These are phyloP conservation scores for Chelonoidis abingdonii DNA, from an alignment of 2,113 vertebrate genomes.

Conservation along the genomic window DNA sequence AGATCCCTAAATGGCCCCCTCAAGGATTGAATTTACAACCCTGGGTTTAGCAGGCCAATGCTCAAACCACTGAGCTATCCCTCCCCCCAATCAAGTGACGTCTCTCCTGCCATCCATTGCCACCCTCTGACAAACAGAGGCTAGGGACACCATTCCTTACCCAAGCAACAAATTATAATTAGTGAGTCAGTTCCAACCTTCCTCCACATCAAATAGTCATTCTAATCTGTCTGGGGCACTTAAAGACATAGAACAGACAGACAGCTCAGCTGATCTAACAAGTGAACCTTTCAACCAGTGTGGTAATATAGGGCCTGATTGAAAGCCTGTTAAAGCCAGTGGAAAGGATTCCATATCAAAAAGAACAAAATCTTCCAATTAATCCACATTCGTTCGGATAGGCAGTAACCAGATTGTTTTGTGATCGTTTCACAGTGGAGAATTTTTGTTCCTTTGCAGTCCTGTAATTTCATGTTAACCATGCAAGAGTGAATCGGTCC, in stretches of 20 bases:
- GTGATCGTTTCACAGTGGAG: not conserved
- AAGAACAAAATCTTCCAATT: not conserved
- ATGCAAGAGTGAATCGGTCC: not conserved
- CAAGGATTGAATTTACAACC: too few species aligned
- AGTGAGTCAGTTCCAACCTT: not conserved
- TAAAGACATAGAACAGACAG: not conserved
- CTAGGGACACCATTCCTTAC: too few species aligned
- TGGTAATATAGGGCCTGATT: not conserved
- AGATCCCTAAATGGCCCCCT: too few species aligned
- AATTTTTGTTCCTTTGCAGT: not conserved
- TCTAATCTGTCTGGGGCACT: not conserved
- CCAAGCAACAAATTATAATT: not conserved
- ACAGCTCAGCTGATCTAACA: not conserved
- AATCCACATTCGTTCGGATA: not conserved
- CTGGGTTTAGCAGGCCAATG: too few species aligned
- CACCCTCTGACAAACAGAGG: too few species aligned
- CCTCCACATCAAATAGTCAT: not conserved
- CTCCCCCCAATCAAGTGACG: too few species aligned
- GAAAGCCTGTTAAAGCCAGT: not conserved
- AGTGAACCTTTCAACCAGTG: not conserved
- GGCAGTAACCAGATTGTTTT: not conserved
- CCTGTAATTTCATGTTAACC: constrained; percentile 33
- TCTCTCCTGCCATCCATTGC: too few species aligned
- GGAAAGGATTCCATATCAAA: not conserved
- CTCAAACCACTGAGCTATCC: too few species aligned